Base-by-base conservation (phyloP, 2,113 vertebrate genomes). In the Mugil cephalus region DNA sequence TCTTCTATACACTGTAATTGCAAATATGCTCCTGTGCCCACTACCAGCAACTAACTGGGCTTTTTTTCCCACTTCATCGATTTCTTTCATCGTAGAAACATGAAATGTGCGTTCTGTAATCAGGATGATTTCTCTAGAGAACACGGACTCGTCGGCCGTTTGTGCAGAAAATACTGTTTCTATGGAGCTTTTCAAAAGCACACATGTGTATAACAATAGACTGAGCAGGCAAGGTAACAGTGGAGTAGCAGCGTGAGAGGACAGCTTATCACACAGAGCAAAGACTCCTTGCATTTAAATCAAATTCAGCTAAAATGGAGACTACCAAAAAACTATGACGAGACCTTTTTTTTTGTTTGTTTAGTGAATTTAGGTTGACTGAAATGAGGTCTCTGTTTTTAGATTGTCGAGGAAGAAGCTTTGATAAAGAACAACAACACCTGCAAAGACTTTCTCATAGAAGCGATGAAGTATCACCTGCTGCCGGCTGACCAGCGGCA, bases 341-440 rank as follows among this genome's bases (percentile, higher is more conserved):
- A 47, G 45, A 18, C 14, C 14, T n/a, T 21, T 1, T 15, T 11
- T 14, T 64, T 1, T 21, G 13, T n/a, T 15, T 45, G 15, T 54
- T 69, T 47, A 7, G 1, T 35, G 17, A 60, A 38, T 54, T n/a
- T 45, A 40, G 5, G 14, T 5, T 30, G 24, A 30, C 24, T 21
- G 4, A 52, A 43, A 45, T 40, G 10, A 34, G 18, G 1, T 43
- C 34, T 1, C 12, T 35, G 24, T 88, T 60, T 39, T 45, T 84
- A 99, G 97, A 98, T 96, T 5, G 97, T 98, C 1, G 97, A 99
- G 88, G 96, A 98, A 92, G 97, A 99, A 84, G 95, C 96, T 82
- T 92, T 99, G 84, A 97, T 99, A 85, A 99, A 98, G 91, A 98
- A 99, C 93, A 99, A 98, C 93, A 98, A 95, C 91, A 98, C 96